Percentiles rank a stretch among this genome's conserved stretches.
phyloP scores from a whole-genome alignment of 2,888 invertebrate species.

The Vesta saturnalis region DNA sequence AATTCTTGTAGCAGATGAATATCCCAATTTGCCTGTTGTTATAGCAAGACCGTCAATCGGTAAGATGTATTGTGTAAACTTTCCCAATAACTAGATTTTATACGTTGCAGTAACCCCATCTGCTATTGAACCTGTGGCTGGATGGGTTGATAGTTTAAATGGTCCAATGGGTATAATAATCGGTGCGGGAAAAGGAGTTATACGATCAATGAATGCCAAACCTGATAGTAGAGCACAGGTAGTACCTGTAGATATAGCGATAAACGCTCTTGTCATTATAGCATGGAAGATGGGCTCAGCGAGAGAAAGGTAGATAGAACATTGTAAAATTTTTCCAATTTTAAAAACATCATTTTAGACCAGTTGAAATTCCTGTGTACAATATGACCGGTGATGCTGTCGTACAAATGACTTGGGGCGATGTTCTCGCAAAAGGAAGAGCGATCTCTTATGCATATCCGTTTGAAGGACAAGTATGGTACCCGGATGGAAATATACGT shows the following conservation, averaged over 20 bases:
- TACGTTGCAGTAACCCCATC: conserved; percentile 84
- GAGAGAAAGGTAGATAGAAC: conserved; percentile 62
- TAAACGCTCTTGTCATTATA: conserved; percentile 80
- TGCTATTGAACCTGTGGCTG: conserved; percentile 79
- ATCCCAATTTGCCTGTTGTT: conserved; percentile 79
- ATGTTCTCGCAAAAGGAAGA: conserved; percentile 80
- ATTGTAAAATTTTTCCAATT: background rate
- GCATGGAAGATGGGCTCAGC: conserved; percentile 71
- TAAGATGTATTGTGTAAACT: conserved; percentile 58
- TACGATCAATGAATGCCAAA: conserved; percentile 86
- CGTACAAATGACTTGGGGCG: conserved; percentile 86
- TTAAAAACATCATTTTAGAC: conserved; percentile 66
- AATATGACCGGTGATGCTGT: conserved; percentile 89
- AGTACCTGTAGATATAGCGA: conserved; percentile 85
- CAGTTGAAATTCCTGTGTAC: conserved; percentile 80
- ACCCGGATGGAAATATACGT: conserved; percentile 82
- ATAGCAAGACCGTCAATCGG: conserved; percentile 95
- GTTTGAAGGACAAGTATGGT: conserved; percentile 88
- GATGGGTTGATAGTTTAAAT: conserved; percentile 94
- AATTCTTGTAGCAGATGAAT: conserved; percentile 79
- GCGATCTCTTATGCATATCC: conserved; percentile 79
- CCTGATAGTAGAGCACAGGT: conserved; percentile 79
- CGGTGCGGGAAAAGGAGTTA: conserved; percentile 89
- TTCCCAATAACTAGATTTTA: too few species aligned
- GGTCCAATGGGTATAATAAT: conserved; percentile 89